A percentile compares a stretch with the other conserved stretches of the same genome.
Conservation (phyloP, 2,888 invertebrate species). For the Timandra comae region DNA sequence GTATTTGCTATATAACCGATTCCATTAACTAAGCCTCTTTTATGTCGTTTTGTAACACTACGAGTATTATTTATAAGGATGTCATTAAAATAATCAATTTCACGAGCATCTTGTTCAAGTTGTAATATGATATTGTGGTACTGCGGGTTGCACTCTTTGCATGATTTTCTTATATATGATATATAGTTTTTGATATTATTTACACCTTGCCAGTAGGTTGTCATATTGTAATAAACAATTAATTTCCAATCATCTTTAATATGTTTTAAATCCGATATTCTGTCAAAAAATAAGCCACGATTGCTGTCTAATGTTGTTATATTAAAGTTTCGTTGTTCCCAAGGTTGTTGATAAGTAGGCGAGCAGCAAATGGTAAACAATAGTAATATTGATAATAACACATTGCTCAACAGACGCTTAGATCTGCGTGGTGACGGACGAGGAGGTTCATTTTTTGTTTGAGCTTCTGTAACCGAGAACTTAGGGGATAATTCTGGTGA, state of each 20-base stretch:
- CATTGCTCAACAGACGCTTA: neutral
- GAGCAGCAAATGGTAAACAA: neutral
- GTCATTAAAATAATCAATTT: neutral
- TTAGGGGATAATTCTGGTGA: no score
- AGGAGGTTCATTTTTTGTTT: neutral
- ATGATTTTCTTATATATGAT: neutral
- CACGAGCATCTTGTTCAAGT: neutral
- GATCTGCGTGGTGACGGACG: neutral
- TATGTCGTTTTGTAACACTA: neutral
- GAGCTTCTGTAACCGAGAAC: no score
- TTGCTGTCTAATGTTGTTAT: neutral
- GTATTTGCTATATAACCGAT: neutral
- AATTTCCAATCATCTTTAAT: neutral
- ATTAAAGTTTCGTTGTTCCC: neutral
- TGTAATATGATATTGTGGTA: neutral
- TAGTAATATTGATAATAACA: neutral
- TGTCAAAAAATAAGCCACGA: neutral
- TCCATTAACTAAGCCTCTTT: neutral
- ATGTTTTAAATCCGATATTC: neutral
- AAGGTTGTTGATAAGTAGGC: no score
- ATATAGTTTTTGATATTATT: neutral
- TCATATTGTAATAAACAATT: neutral
- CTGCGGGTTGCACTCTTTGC: neutral
- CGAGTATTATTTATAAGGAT: neutral
- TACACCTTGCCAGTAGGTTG: neutral